A percentile compares a stretch with the other conserved stretches of the same genome.
Conservation (phyloP, 2,113 vertebrate species). For the Amblyopsis rosae region DNA sequence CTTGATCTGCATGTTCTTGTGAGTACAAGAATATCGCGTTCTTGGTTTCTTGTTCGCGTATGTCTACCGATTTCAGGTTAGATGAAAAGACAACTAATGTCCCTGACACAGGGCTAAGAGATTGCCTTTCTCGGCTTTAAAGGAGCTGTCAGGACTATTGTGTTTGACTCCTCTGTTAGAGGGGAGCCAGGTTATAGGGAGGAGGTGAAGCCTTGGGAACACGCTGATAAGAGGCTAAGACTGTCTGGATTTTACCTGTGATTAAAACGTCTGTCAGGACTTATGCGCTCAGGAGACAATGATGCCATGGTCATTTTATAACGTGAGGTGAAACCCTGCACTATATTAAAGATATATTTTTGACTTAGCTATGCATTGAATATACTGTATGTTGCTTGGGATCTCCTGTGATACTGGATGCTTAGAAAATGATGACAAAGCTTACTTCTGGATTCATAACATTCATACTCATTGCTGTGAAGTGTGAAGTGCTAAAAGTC, state of each 20-base stretch:
- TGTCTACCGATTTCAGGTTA: slow-evolving; percentile 58
- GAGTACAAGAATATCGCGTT: slow-evolving; percentile 57
- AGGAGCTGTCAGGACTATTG: slow-evolving; percentile 63
- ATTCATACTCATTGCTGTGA: too few species aligned
- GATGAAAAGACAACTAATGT: slow-evolving; percentile 66
- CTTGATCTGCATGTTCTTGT: slow-evolving; percentile 50
- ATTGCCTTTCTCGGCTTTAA: slow-evolving; percentile 65
- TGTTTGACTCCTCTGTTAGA: slow-evolving; percentile 62
- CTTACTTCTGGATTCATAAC: too few species aligned
- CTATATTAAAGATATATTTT: too few species aligned
- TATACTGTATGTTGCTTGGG: too few species aligned
- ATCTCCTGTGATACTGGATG: too few species aligned
- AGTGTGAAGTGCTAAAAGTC: too few species aligned
- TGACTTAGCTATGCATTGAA: too few species aligned
- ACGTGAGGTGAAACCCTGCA: too few species aligned
- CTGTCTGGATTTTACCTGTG: slow-evolving; percentile 51
- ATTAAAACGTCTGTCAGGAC: slow-evolving; percentile 39
- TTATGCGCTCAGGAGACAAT: slow-evolving; percentile 13
- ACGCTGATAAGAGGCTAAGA: slow-evolving; percentile 51
- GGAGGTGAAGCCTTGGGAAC: slow-evolving; percentile 57
- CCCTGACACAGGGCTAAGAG: slow-evolving; percentile 54
- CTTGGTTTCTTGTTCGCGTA: slow-evolving; percentile 53
- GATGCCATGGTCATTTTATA: slow-evolving; percentile 38
- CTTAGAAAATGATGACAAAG: too few species aligned
- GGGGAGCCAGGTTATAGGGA: slow-evolving; percentile 39